Evolutionary conservation across 2,113 vertebrate genomes (phyloP).

Genomic region (Ageneiosus marmoratus): DNA sequence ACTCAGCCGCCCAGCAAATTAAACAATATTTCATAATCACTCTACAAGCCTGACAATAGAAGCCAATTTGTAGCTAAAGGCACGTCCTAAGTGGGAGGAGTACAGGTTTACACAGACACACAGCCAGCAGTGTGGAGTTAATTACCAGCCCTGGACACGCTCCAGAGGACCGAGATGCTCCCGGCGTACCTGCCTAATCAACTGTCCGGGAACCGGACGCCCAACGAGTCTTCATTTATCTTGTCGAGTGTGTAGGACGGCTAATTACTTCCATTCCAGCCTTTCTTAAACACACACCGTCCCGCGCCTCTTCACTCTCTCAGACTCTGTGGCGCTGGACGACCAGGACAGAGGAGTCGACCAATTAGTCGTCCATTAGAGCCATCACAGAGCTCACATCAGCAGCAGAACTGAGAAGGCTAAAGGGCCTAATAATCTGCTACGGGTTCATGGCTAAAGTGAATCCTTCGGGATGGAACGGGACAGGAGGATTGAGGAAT

Average conservation of each 20-base stretch:
- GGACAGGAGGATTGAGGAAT: no score
- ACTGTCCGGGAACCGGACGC: constrained; percentile 85
- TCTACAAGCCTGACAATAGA: constrained; percentile 78
- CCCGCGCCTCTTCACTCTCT: constrained; percentile 69
- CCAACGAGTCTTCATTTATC: constrained; percentile 95
- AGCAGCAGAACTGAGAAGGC: constrained; percentile 49
- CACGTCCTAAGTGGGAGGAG: constrained; percentile 80
- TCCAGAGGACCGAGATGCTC: constrained; percentile 86
- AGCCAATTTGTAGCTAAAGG: constrained; percentile 85
- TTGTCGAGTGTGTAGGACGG: constrained; percentile 81
- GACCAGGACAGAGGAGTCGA: constrained; percentile 77
- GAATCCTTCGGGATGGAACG: constrained; percentile 26
- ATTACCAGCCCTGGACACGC: constrained; percentile 92
- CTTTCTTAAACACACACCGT: constrained; percentile 71
- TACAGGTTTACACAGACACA: constrained; percentile 64
- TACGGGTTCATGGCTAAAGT: constrained; percentile 35
- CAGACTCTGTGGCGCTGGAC: constrained; percentile 82
- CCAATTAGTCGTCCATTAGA: constrained; percentile 88
- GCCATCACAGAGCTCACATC: constrained; percentile 68
- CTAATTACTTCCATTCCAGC: constrained; percentile 84
- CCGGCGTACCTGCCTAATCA: constrained; percentile 81
- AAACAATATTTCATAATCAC: constrained; percentile 93
- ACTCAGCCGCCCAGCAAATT: constrained; percentile 80
- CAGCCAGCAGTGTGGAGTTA: constrained; percentile 74
- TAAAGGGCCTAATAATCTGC: constrained; percentile 62